A percentile compares a stretch with the other conserved stretches of the same genome.
Conservation (phyloP, 2,113 vertebrate genomes). For the Crotalus helleri region DNA sequence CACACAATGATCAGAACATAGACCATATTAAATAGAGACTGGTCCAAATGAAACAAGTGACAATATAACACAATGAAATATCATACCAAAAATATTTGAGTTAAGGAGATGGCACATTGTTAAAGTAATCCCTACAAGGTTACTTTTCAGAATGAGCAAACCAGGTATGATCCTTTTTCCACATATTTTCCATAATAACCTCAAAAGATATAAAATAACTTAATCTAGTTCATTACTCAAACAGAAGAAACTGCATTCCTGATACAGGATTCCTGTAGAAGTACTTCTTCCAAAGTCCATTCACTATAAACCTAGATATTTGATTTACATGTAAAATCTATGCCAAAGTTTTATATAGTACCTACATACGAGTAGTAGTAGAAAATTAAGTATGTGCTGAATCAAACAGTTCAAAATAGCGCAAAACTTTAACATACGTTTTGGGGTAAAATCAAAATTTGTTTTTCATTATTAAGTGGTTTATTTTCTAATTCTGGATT, state of each 20-base stretch:
- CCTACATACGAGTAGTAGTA: neutral
- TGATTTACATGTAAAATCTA: neutral
- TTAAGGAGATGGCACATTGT: conserved; percentile 19
- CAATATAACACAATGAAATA: neutral
- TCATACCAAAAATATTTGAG: neutral
- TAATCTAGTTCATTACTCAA: neutral
- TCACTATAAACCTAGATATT: neutral
- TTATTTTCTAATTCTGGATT: neutral
- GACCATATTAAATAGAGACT: neutral
- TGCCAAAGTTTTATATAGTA: neutral
- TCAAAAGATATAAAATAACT: neutral
- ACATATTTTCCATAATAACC: neutral
- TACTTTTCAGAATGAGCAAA: neutral
- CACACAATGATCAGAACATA: neutral
- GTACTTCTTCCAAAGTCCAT: neutral
- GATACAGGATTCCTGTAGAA: neutral
- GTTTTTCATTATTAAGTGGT: neutral
- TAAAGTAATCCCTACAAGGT: neutral
- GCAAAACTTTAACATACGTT: neutral
- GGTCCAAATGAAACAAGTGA: neutral
- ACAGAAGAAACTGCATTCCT: neutral
- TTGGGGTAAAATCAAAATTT: neutral
- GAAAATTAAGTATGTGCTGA: neutral
- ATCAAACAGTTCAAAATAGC: neutral
- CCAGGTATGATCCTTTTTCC: neutral